These are phyloP conservation scores for Marronus borbonicus DNA, from an alignment of 2,888 invertebrate genomes.

Conservation along the genomic window DNA sequence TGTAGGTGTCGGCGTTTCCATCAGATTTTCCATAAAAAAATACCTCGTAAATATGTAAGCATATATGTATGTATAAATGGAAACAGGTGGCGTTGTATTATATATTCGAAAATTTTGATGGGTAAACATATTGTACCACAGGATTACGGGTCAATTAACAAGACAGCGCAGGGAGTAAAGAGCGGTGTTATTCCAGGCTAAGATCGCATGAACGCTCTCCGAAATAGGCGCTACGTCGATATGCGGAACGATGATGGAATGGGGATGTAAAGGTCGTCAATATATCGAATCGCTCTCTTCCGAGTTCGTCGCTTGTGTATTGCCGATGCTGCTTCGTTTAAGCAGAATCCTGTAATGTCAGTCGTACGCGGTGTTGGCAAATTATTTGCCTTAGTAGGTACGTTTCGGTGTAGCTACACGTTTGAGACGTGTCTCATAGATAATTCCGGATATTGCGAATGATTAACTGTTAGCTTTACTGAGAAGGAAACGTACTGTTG, in stretches of 20 bases:
- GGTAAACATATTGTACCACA: slow-evolving; percentile 27
- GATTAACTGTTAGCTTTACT: too few species aligned
- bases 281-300: slow-evolving; percentile 11
- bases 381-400: slow-evolving; percentile 18
- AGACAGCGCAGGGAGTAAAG: not conserved
- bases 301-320: slow-evolving; percentile 20
- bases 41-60: not conserved
- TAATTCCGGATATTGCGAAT: too few species aligned
- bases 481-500: too few species aligned
- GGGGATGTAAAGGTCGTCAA: slow-evolving; percentile 25
- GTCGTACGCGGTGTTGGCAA: not conserved
- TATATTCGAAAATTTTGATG: slow-evolving; percentile 6
- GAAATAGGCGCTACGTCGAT: slow-evolving; percentile 12
- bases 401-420: too few species aligned
- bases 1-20: too few species aligned
- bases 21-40: not conserved
- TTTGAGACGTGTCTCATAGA: too few species aligned
- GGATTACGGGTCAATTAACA: slow-evolving; percentile 41
- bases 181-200: not conserved
- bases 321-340: slow-evolving; percentile 14
- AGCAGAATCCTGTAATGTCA: slow-evolving; percentile 19
- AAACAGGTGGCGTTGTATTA: not conserved
- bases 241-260: not conserved
- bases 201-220: slow-evolving; percentile 15
- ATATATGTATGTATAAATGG: not conserved